phyloP scores from a whole-genome alignment of 2,888 invertebrate genomes.

The Cacoxenus indagator region DNA sequence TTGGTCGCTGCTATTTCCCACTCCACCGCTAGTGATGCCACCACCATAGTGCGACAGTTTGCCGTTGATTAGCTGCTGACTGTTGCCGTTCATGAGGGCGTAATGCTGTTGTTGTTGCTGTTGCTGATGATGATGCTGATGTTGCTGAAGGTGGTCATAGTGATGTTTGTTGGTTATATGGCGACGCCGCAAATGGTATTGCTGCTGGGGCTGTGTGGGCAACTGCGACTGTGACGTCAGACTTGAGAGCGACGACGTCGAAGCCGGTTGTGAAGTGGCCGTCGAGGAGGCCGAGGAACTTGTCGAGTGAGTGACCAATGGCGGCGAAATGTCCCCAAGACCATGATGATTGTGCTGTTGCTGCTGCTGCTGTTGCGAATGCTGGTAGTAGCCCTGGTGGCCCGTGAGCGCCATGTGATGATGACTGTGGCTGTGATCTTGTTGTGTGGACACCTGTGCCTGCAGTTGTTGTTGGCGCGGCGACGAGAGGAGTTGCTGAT shows the following conservation, averaged over 20 bases:
- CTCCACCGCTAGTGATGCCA: constrained; percentile 25
- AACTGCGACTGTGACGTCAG: constrained; percentile 67
- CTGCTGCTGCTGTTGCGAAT: constrained; percentile 51
- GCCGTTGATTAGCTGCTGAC: constrained; percentile 36
- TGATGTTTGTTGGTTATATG: constrained; percentile 49
- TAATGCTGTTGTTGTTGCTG: constrained; percentile 24
- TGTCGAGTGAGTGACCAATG: constrained; percentile 62
- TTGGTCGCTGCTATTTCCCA: constrained; percentile 23
- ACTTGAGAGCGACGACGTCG: constrained; percentile 67
- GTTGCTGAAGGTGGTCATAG: constrained; percentile 34
- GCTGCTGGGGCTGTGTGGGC: constrained; percentile 38
- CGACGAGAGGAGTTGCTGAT: constrained; percentile 67
- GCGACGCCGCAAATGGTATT: constrained; percentile 53
- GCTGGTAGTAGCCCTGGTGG: constrained; percentile 51
- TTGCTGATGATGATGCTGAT: constrained; percentile 36
- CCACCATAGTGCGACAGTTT: constrained; percentile 14
- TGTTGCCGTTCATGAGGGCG: constrained; percentile 39
- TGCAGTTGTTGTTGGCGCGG: constrained; percentile 54
- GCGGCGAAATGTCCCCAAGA: constrained; percentile 62
- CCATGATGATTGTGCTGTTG: constrained; percentile 49
- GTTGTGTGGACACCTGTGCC: constrained; percentile 42
- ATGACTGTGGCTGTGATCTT: constrained; percentile 53
- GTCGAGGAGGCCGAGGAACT: constrained; percentile 68
- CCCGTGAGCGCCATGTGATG: constrained; percentile 45
- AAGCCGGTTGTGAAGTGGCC: constrained; percentile 68